Base-by-base conservation (phyloP, 2,113 vertebrate species). In the Saguinus midas region DNA sequence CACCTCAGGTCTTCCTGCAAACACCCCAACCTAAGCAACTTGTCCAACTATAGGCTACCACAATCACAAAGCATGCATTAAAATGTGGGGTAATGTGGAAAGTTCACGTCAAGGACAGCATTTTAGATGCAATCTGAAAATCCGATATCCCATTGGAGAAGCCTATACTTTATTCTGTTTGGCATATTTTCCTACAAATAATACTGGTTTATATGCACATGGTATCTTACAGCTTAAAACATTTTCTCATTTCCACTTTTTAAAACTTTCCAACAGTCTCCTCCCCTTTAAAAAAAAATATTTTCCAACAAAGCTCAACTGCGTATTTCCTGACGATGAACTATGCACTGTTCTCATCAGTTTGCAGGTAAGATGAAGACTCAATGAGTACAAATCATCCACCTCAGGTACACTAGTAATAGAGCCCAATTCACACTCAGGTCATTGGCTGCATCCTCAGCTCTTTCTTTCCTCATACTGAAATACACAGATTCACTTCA, bases 11-110 rank as follows among this genome's bases (percentile, higher is more conserved):
- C 37, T 61, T 32, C 50, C 81, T 50, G n/a, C 12, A 4, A 25
- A 83, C 1, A 37, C 55, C 7, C 35, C 6, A 8, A 8, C 61
- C 70, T 35, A 37, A 10, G 83, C 48, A 14, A 23, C 29, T 10
- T 35, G 37, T 50, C 43, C 43, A 3, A 17, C 7, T 0, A 4
- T 1, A 83, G 61, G 48, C n/a, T 6, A 40, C 52, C 75, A 32
- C 9, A 5, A 17, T 2, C 9, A 18, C 35, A 21, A 11, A 20
- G 75, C 66, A 9, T 0, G 1, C 27, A 45, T 5, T 0, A 1
- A 25, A 32, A 11, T 20, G 4, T 0, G 11, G 64, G 40, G n/a
- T 3, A 6, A 14, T 2, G 20, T 0, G 12, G 29, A 8, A 35
- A 27, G 50, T 20, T n/a, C 10, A 8, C 18, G 8, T 16, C 18